Base-by-base conservation (phyloP, 2,113 vertebrate genomes). In the Neotragus pygmaeus region DNA sequence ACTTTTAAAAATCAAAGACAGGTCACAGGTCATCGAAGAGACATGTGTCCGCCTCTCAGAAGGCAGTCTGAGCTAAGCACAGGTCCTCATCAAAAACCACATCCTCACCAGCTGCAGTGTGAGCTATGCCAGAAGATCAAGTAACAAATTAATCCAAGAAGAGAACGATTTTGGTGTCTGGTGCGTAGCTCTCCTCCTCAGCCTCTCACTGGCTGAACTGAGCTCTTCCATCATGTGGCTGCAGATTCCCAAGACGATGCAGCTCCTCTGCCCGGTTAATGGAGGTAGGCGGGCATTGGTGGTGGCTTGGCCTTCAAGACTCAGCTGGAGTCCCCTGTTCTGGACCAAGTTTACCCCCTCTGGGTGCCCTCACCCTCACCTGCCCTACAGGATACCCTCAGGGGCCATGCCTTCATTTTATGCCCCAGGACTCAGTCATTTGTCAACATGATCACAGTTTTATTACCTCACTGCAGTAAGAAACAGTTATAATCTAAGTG, bases 121-220 rank as follows among this genome's bases (percentile, higher is more conserved):
- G 21, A 88, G 39, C 70, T 36, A 15, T 6, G 25, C 80, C 39
- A n/a, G 62, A 78, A 57, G 30, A 17, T 3, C 11, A 6, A 30
- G 58, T 0, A 2, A 15, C 28, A 57, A 57, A n/a, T 23, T 15
- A 33, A 30, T 0, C 1, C 3, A 39, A 64, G 49, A 45, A 45
- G 82, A 0, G 12, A 28, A 45, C 17, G 9, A 17, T 3, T 25
- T 3, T 6, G 12, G 0, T 1, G 9, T 7, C 43, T n/a, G 16
- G 9, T 0, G 10, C 2, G 7, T 21, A 0, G 10, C 33, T 45
- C 19, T 36, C 80, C 27, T 27, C 53, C 60, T 16, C 1, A 6
- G 85, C 70, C 27, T 73, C 53, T 75, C 30, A 28, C 2, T 39
- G 30, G 77, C 58, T 57, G 47, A 45, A 23, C 1, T 57, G 53